phyloP scores from a whole-genome alignment of 2,888 invertebrate genomes.

The Pseudococcus viburni region DNA sequence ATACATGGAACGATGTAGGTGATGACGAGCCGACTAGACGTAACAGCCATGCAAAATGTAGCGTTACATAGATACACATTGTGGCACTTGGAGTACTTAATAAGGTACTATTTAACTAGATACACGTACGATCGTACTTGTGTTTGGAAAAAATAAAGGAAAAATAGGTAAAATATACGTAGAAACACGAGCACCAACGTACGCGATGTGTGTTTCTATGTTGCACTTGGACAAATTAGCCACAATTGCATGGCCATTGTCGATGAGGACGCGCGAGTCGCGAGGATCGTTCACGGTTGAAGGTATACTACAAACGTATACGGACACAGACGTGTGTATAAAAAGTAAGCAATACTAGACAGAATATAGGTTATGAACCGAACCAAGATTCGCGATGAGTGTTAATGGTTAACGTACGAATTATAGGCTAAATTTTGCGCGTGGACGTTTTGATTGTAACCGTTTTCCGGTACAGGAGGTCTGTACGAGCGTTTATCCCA shows the following conservation, averaged over 20 bases:
- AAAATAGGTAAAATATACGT: neutral
- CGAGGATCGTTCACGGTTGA: neutral
- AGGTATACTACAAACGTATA: neutral
- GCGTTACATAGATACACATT: neutral
- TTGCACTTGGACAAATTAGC: neutral
- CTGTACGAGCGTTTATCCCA: conserved; percentile 65
- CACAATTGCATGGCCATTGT: neutral
- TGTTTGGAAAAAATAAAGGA: too few species aligned
- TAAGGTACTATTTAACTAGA: too few species aligned
- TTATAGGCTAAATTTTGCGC: conserved; percentile 67
- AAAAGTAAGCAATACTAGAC: too few species aligned
- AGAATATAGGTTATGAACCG: too few species aligned
- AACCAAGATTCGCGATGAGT: too few species aligned
- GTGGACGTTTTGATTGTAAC: conserved; percentile 50
- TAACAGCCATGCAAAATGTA: neutral
- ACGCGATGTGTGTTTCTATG: neutral
- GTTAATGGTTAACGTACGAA: conserved; percentile 62
- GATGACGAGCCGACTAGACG: neutral
- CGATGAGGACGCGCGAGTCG: neutral
- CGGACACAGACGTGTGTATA: neutral
- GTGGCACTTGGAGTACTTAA: neutral
- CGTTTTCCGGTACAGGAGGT: neutral
- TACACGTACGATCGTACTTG: too few species aligned
- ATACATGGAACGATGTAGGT: neutral
- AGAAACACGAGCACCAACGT: neutral